These are phyloP conservation scores for Bombylius discolor DNA, from an alignment of 2,888 invertebrate genomes.

Conservation along the genomic window DNA sequence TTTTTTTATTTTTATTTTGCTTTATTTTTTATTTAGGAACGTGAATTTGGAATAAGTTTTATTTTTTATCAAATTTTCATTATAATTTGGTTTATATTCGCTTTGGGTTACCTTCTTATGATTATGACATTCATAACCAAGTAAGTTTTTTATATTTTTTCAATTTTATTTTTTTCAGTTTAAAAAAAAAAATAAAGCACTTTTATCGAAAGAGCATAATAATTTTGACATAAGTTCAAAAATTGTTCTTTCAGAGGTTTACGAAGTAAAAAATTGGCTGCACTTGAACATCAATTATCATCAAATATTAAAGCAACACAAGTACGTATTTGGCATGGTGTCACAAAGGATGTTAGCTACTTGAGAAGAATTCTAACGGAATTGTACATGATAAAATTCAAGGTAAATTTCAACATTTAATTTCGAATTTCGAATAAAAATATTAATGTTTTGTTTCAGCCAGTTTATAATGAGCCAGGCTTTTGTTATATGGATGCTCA, in stretches of 20 bases:
- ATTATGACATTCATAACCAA: conserved; percentile 69
- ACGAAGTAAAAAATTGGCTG: conserved; percentile 57
- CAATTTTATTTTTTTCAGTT: not conserved
- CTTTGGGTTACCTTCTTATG: conserved; percentile 84
- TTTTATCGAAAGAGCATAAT: conserved; percentile 9
- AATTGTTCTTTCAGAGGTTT: conserved; percentile 28
- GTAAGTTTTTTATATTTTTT: conserved; percentile 22
- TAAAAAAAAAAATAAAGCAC: not conserved
- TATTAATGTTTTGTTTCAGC: conserved; percentile 37
- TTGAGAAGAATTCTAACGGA: conserved; percentile 66
- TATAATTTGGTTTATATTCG: conserved; percentile 81
- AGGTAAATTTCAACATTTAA: conserved; percentile 39
- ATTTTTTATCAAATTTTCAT: conserved; percentile 67
- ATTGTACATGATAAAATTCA: conserved; percentile 67
- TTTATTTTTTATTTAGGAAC: conserved; percentile 20
- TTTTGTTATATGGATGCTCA: conserved; percentile 26
- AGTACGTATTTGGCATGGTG: conserved; percentile 60
- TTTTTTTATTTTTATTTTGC: not conserved
- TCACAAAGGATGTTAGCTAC: conserved; percentile 60
- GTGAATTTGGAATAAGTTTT: conserved; percentile 45
- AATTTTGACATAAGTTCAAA: conserved; percentile 20
- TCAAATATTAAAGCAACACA: conserved; percentile 66
- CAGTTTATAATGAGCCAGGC: conserved; percentile 57
- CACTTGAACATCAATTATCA: conserved; percentile 63
- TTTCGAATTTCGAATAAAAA: no score